Evolutionary conservation across 2,797 vertebrate species (phyloP), one percentile per base, ranked within the genome.

Genomic region (Bovichtus diacanthus): DNA sequence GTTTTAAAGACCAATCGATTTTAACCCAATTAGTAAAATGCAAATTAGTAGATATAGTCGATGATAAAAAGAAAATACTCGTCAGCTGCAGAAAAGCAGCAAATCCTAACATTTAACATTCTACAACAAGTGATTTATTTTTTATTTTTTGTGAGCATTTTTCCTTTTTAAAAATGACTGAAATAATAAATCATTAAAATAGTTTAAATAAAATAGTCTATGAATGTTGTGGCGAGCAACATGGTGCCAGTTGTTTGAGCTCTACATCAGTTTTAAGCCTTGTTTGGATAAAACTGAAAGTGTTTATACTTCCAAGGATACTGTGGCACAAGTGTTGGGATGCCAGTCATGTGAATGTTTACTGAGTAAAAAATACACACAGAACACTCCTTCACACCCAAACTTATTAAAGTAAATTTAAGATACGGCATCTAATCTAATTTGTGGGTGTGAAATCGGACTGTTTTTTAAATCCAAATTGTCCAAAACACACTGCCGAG

Each of bases 271-370:
- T 46, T 59, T 15, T 23, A 4, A 54, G 65, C 53, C 18, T 27
- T 60, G 6, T 76, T 73, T 67, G 19, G 15, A 27, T 29, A 2
- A 46, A 51, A 10, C 19, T 59, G 27, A 6, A 18, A 3, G 1
- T 68, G 41, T 66, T 71, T 44, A n/a, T 11, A 39, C 25, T 19
- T 49, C 5, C 4, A 7, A 23, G 25, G 15, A 51, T 12, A 39
- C 50, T 54, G 19, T 21, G 9, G 23, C 16, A 29, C 56, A 54
- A 64, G n/a, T 41, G 19, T 47, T 36, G 2, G 43, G 64, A 68
- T 59, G 56, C n/a, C 34, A 13, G 16, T 55, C 69, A 39, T 70
- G 50, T 62, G 74, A 76, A 80, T 60, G 54, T 58, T 34, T 70
- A 72, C 67, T 55, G 71, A 62, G 41, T 41, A 21, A 38, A 60